These are phyloP conservation scores for Brachionus sp. DNA, from an alignment of 1,140 invertebrate genomes.

Conservation along the genomic window DNA sequence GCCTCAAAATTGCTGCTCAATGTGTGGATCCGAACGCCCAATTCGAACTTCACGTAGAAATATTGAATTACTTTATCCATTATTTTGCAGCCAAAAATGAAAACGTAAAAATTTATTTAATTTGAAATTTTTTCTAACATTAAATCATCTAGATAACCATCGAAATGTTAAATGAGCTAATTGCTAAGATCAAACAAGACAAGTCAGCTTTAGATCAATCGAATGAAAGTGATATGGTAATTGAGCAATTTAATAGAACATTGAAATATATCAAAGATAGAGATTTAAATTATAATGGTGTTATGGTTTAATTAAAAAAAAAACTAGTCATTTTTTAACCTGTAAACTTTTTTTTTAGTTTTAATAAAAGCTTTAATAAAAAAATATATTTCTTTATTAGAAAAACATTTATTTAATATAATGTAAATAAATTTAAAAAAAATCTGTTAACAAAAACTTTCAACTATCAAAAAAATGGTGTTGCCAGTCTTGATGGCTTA, in stretches of 20 bases:
- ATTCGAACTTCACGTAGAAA: constrained; percentile 87
- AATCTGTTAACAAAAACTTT: no score
- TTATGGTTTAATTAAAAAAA: background rate
- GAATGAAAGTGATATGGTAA: constrained; percentile 12
- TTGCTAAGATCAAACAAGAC: constrained; percentile 33
- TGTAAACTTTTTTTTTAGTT: background rate
- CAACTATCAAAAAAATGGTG: no score
- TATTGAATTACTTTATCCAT: constrained; percentile 88
- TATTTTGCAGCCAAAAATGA: constrained; percentile 88
- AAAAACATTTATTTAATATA: no score
- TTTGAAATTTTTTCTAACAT: background rate
- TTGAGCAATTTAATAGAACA: constrained; percentile 15
- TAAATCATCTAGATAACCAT: background rate
- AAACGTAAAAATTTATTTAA: constrained; percentile 63
- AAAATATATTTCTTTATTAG: no score
- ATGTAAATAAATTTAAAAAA: no score
- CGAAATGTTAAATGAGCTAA: constrained; percentile 33
- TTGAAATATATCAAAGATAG: constrained; percentile 12
- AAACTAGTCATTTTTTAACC: background rate
- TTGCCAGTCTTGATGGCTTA: no score
- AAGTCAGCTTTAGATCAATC: background rate
- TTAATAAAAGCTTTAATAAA: background rate
- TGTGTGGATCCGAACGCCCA: constrained; percentile 96
- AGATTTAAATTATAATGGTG: background rate
- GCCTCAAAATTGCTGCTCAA: constrained; percentile 85